Percentiles rank a stretch among this genome's conserved stretches.
These are phyloP conservation scores for Orchesella flavescens DNA, from an alignment of 2,888 invertebrate species.

Conservation along the genomic window DNA sequence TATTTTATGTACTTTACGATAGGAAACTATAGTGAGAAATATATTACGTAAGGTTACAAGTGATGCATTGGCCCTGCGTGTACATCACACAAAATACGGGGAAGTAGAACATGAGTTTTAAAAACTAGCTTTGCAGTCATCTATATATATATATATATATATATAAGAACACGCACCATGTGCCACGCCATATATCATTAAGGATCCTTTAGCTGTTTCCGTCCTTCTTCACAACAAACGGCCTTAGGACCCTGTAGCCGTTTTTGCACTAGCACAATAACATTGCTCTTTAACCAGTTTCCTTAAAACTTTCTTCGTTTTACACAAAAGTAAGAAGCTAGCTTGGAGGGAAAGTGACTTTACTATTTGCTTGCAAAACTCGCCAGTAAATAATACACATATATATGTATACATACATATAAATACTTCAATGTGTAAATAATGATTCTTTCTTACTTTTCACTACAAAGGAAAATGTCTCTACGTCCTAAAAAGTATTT, in stretches of 20 bases:
- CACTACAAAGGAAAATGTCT: no score
- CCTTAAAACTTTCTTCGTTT: not conserved
- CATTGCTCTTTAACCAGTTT: not conserved
- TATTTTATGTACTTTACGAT: not conserved
- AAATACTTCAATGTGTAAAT: no score
- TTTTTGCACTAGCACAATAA: not conserved
- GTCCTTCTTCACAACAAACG: slow-evolving; percentile 24
- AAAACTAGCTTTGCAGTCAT: slow-evolving; percentile 1
- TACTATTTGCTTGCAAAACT: slow-evolving; percentile 22
- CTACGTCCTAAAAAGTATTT: slow-evolving; percentile 2
- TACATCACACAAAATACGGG: not conserved
- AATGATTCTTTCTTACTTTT: no score
- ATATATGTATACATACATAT: no score
- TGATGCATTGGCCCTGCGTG: slow-evolving; percentile 44
- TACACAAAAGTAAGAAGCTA: not conserved
- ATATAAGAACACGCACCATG: slow-evolving; percentile 24
- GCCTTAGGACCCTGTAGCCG: not conserved
- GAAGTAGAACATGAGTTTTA: slow-evolving; percentile 12
- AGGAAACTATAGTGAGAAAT: slow-evolving; percentile 3
- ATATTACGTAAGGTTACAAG: not conserved
- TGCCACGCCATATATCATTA: slow-evolving; percentile 51
- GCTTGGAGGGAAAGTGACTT: slow-evolving; percentile 16
- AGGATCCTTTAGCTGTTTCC: slow-evolving; percentile 44
- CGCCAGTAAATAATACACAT: no score
- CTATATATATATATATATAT: not conserved